These are phyloP conservation scores for Oreochromis mossambicus DNA, from an alignment of 2,797 vertebrate species.

Conservation along the genomic window DNA sequence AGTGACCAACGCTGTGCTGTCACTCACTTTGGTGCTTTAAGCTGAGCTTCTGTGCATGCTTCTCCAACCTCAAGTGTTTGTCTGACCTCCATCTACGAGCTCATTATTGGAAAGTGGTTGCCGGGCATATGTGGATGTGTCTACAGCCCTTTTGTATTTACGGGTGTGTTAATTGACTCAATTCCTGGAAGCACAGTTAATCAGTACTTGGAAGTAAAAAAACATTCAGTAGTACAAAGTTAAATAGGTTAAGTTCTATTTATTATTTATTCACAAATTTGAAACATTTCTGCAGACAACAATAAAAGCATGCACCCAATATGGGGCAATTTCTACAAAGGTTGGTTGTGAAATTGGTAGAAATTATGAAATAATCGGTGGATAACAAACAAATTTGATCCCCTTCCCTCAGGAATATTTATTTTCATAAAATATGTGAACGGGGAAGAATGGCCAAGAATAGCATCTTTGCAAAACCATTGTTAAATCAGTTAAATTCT, in stretches of 20 bases:
- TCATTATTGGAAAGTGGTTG: not conserved
- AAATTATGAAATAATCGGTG: not conserved
- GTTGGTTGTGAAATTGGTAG: not conserved
- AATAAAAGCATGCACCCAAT: not conserved
- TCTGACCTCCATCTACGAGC: not conserved
- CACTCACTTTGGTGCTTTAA: conserved; percentile 37
- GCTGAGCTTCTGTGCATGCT: conserved; percentile 1
- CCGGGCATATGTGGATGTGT: conserved; percentile 25
- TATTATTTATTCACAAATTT: not conserved
- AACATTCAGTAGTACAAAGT: not conserved
- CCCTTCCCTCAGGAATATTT: not conserved
- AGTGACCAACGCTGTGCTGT: conserved; percentile 51
- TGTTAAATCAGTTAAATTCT: not conserved
- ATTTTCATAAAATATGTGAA: not conserved
- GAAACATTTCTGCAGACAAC: not conserved
- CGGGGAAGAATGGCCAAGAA: accelerated
- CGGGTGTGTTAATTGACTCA: not conserved
- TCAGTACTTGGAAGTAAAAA: not conserved
- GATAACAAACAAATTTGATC: not conserved
- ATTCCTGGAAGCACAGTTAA: not conserved
- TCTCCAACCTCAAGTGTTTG: not conserved
- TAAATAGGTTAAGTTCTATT: too few species aligned
- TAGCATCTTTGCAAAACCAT: not conserved
- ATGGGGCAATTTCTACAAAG: not conserved
- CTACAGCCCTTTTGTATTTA: not conserved